A percentile compares a stretch with the other conserved stretches of the same genome.
Evolutionary conservation across 2,113 vertebrate genomes (phyloP).

Genomic region (Thamnaconus septentrionalis): DNA sequence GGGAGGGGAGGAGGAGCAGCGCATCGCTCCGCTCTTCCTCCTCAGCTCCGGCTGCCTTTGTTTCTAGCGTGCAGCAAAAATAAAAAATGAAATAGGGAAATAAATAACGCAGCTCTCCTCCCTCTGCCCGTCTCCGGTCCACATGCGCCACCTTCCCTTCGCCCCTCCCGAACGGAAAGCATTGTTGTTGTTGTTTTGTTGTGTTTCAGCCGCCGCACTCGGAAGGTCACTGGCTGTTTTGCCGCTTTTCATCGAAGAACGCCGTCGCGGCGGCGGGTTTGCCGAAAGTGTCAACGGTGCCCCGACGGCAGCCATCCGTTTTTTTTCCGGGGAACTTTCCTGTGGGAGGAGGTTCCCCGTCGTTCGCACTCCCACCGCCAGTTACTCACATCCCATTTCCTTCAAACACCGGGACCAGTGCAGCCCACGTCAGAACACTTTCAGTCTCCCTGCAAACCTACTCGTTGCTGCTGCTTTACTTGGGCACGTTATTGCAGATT

Average conservation of each 20-base stretch:
- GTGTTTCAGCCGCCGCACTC: slow-evolving; percentile 37
- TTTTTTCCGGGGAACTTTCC: slow-evolving; percentile 14
- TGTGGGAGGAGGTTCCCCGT: slow-evolving; percentile 13
- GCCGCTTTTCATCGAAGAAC: slow-evolving; percentile 38
- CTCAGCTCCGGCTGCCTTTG: slow-evolving; percentile 39
- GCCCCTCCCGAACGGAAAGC: slow-evolving; percentile 38
- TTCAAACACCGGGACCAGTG: slow-evolving; percentile 1
- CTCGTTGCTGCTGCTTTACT: too few species aligned
- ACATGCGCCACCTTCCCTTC: slow-evolving; percentile 19
- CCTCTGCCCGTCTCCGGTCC: slow-evolving; percentile 23
- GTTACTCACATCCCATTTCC: not conserved
- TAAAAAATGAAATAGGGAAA: too few species aligned
- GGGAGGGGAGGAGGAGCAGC: slow-evolving; percentile 2
- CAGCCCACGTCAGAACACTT: not conserved
- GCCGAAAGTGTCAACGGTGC: slow-evolving; percentile 28
- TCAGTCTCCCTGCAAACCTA: too few species aligned
- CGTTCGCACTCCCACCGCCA: slow-evolving; percentile 24
- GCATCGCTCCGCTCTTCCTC: slow-evolving; percentile 37
- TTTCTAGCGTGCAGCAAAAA: slow-evolving; percentile 11
- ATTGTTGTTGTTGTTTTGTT: slow-evolving; percentile 2
- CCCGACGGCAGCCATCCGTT: slow-evolving; percentile 45
- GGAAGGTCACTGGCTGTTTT: slow-evolving; percentile 48
- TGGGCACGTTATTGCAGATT: too few species aligned
- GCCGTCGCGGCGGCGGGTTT: slow-evolving; percentile 12
- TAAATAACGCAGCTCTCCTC: slow-evolving; percentile 9